A percentile compares a stretch with the other conserved stretches of the same genome.
Evolutionary conservation across 2,888 invertebrate species (phyloP).

Genomic region (Drosophila aldrichi): DNA sequence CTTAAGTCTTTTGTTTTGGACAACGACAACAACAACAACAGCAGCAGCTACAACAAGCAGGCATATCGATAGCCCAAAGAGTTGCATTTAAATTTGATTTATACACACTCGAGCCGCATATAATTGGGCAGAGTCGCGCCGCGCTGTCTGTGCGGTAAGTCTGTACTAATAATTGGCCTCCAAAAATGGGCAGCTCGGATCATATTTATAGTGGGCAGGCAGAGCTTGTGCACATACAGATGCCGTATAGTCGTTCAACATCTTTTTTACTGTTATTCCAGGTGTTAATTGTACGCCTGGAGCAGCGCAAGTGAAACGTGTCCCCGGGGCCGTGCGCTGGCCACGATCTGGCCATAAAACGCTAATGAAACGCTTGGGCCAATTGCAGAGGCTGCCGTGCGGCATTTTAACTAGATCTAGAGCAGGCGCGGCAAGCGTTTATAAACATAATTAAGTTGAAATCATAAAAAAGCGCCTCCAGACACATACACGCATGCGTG

Average conservation of each 20-base stretch:
- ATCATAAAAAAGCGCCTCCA: constrained; percentile 75
- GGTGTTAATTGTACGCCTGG: constrained; percentile 71
- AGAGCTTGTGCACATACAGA: not conserved
- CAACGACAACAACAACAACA: constrained; percentile 18
- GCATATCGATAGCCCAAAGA: constrained; percentile 61
- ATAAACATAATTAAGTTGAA: constrained; percentile 79
- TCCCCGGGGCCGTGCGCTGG: constrained; percentile 43
- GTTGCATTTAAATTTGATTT: constrained; percentile 80
- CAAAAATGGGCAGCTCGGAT: constrained; percentile 42
- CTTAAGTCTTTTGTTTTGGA: constrained; percentile 79
- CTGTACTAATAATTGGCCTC: constrained; percentile 53
- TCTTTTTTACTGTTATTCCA: constrained; percentile 37
- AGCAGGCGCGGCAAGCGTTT: constrained; percentile 55
- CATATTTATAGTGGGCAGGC: constrained; percentile 11
- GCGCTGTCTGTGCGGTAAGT: constrained; percentile 48
- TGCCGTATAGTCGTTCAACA: not conserved
- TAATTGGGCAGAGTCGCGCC: constrained; percentile 75
- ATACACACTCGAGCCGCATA: constrained; percentile 70
- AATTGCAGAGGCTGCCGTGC: constrained; percentile 53
- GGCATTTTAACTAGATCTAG: constrained; percentile 69
- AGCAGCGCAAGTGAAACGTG: constrained; percentile 44
- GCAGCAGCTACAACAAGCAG: constrained; percentile 5
- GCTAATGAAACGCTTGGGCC: constrained; percentile 57
- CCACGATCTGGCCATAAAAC: constrained; percentile 62
- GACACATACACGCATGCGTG: constrained; percentile 69